Percentiles rank a stretch among this genome's conserved stretches.
These are phyloP conservation scores for Drosophila borealis DNA, from an alignment of 2,888 invertebrate genomes.

Conservation along the genomic window DNA sequence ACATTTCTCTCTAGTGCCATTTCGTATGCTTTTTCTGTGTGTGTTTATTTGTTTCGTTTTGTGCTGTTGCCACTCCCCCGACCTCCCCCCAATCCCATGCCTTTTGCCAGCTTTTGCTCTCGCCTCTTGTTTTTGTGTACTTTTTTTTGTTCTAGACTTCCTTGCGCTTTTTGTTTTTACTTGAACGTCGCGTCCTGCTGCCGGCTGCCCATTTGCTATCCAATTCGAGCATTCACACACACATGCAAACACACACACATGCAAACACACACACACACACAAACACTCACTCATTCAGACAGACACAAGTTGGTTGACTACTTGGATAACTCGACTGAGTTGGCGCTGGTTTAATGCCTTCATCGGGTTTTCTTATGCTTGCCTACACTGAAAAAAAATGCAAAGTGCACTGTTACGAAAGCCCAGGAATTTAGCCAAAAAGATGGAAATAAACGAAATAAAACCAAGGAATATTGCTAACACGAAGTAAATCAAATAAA, in stretches of 20 bases:
- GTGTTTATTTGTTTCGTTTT: conserved; percentile 74
- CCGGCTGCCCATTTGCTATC: conserved; percentile 55
- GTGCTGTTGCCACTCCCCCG: conserved; percentile 28
- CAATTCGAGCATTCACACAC: conserved; percentile 30
- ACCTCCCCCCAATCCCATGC: conserved; percentile 1
- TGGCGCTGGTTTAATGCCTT: conserved; percentile 53
- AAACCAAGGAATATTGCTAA: too few species aligned
- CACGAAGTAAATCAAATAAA: too few species aligned
- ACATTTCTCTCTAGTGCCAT: conserved; percentile 78
- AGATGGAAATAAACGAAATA: too few species aligned
- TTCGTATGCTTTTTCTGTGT: conserved; percentile 76
- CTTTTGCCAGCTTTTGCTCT: conserved; percentile 20
- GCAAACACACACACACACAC: conserved; percentile 12
- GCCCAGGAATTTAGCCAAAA: too few species aligned
- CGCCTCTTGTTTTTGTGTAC: conserved; percentile 6
- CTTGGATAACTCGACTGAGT: conserved; percentile 40
- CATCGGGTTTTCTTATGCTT: conserved; percentile 36
- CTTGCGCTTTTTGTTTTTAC: conserved; percentile 66
- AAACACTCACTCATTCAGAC: conserved; percentile 24
- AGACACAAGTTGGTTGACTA: conserved; percentile 38
- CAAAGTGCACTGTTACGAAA: too few species aligned
- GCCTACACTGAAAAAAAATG: conserved; percentile 42
- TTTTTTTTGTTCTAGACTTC: conserved; percentile 52
- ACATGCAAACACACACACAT: conserved; percentile 9
- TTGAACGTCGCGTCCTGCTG: conserved; percentile 37